Evolutionary conservation across 2,797 vertebrate species (phyloP), one percentile per base, ranked within the genome.

Genomic region (Tragopan temminckii): DNA sequence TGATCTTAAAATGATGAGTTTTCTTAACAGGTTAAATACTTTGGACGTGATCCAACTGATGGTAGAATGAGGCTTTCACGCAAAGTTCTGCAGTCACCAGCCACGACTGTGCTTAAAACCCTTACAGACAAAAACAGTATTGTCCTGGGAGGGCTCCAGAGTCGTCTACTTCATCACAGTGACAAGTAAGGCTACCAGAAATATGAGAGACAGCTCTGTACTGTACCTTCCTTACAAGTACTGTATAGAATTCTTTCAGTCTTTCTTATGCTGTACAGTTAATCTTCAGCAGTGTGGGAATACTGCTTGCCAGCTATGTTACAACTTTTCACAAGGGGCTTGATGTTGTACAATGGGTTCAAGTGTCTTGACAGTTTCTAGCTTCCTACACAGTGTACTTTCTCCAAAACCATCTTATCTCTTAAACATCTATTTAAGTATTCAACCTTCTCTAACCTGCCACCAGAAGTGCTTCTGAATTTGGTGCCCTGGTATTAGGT

Each of bases 31-130:
- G 99, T 99, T 27, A 99, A 99, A 92, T 99, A 99, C 95, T 99
- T 99, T 74, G 99, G 99, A 77, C 98, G 99, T 15, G 99, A 99
- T 95, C 99, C 99, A 20, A 99, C 98, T 23, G 99, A 99, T 27
- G 99, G 99, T 67, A 98, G 99, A 94, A 99, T 99, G 99, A 98
- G 99, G 83, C 98, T 99, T 42, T 99, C 99, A 2, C 98, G 99
- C 5, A 99, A 99, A 97, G 98, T 99, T 15, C 99, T 99, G 13
- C 99, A 98, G 89, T 98, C 99, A 77, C 98, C 99, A 12, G 98
- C 97, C 69, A 98, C 98, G 24, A 93, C 97, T 18, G 58, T 98
- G 6, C 97, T 99, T 72, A 99, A 97, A 98, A 99, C 98, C 18
- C 90, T 99, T 6, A 98, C 94, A 64, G 99, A 99, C 48, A 99